phyloP scores from a whole-genome alignment of 2,797 vertebrate species.

The Scomberomorus guttatus region DNA sequence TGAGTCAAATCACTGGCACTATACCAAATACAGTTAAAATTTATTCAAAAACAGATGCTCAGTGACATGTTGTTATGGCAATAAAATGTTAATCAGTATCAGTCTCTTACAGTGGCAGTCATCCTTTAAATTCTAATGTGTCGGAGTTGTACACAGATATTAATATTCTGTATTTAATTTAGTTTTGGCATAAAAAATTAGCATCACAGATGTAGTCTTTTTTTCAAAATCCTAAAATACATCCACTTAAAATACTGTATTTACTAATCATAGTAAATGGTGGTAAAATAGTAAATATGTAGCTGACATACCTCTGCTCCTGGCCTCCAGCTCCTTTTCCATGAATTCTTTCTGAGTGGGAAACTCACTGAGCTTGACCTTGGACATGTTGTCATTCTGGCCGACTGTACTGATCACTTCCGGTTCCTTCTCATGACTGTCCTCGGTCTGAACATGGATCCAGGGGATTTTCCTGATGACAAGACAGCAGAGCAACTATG shows the following conservation, averaged over 20 bases:
- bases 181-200: conserved; percentile 14
- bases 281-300: not conserved
- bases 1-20: not conserved
- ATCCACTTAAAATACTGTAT: not conserved
- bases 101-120: conserved; percentile 45
- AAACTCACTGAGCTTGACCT: conserved; percentile 81
- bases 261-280: not conserved
- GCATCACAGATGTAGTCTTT: conserved; percentile 8
- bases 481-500: not conserved
- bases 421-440: conserved; percentile 95
- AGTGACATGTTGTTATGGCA: conserved; percentile 45
- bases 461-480: conserved; percentile 94
- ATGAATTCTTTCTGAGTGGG: conserved; percentile 90
- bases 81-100: conserved; percentile 64
- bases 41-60: conserved; percentile 46
- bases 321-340: conserved; percentile 93
- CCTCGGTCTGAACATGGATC: conserved; percentile 96
- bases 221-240: conserved; percentile 7
- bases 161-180: conserved; percentile 50
- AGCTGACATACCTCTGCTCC: conserved; percentile 88
- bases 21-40: conserved; percentile 22
- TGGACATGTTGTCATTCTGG: conserved; percentile 89
- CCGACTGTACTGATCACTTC: conserved; percentile 96
- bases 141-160: conserved; percentile 31
- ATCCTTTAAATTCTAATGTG: conserved; percentile 61